Evolutionary conservation across 2,888 invertebrate species (phyloP).

Genomic region (Oscheius sp.): DNA sequence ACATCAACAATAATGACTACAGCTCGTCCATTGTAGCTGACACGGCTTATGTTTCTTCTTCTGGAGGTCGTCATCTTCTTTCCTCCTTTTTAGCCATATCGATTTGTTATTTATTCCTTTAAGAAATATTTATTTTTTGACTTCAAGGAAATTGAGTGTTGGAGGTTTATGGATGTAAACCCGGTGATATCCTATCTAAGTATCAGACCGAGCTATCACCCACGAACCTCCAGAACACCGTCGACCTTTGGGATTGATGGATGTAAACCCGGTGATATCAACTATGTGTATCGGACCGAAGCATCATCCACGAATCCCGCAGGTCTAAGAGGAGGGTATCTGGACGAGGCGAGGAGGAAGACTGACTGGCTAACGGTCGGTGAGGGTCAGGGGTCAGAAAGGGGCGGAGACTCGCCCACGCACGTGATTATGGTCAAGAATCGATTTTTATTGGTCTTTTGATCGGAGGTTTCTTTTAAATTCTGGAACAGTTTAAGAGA

Average conservation of each 20-base stretch:
- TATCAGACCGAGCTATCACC: constrained; percentile 41
- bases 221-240: constrained; percentile 28
- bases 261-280: constrained; percentile 49
- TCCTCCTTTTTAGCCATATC: too few relatives aligned
- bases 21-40: constrained; percentile 30
- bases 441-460: neutral
- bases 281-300: constrained; percentile 31
- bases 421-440: constrained; percentile 15
- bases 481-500: too few relatives aligned
- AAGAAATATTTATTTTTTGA: neutral
- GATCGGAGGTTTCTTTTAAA: too few relatives aligned
- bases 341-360: constrained; percentile 7
- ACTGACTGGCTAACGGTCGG: neutral
- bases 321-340: neutral
- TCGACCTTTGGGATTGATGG: constrained; percentile 26
- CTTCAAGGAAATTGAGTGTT: neutral
- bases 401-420: constrained; percentile 17
- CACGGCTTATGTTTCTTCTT: neutral
- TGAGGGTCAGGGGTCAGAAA: constrained; percentile 11
- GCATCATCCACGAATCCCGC: constrained; percentile 40
- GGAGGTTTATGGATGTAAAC: constrained; percentile 38
- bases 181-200: constrained; percentile 39
- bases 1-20: constrained; percentile 54
- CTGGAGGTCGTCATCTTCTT: neutral
- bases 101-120: neutral